Evolutionary conservation across 2,797 vertebrate genomes (phyloP).

Genomic region (Rousettus madagascariensis): DNA sequence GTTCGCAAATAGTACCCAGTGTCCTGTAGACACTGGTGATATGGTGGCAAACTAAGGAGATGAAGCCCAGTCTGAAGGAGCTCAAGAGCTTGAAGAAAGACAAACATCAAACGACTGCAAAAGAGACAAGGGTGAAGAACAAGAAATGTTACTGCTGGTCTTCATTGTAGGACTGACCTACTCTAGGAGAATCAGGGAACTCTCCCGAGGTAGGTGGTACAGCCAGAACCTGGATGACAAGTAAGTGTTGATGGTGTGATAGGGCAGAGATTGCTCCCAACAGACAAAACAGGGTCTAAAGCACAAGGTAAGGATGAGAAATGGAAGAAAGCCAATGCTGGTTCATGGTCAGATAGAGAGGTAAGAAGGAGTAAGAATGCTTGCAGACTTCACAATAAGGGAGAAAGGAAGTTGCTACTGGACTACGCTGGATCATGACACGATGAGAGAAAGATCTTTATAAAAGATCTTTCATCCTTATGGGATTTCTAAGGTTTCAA

Average conservation of each 20-base stretch:
- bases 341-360: background rate
- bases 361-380: background rate
- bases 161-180: background rate
- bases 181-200: background rate
- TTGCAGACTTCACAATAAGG: background rate
- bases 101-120: background rate
- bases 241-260: background rate
- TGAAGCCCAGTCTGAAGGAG: background rate
- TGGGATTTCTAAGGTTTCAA: background rate
- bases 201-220: background rate
- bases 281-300: background rate
- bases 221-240: no score
- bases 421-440: background rate
- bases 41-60: background rate
- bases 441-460: background rate
- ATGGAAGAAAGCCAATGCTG: background rate
- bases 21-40: background rate
- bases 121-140: no score
- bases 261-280: background rate
- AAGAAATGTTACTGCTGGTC: accelerated
- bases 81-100: background rate
- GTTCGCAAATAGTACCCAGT: background rate
- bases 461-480: background rate
- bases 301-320: background rate
- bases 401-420: background rate